These are phyloP conservation scores for Aquatica leii DNA, from an alignment of 2,888 invertebrate species.

Conservation along the genomic window DNA sequence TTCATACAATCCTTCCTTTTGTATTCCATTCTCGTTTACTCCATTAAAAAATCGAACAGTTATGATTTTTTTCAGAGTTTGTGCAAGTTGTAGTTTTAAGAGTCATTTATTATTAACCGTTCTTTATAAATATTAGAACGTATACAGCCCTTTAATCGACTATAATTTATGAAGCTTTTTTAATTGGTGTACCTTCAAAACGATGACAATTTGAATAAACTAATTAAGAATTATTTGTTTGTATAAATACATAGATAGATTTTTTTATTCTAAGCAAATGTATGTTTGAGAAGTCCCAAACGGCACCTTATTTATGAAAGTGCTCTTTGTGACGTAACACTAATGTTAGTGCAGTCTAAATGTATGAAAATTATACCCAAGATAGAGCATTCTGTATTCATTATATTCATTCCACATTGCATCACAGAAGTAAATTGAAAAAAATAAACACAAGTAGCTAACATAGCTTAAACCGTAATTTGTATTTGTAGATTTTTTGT, in stretches of 20 bases:
- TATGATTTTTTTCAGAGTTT: slow-evolving; percentile 54
- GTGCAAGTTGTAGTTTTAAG: slow-evolving; percentile 61
- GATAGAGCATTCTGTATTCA: slow-evolving; percentile 55
- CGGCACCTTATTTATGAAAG: slow-evolving; percentile 26
- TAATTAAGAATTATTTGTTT: slow-evolving; percentile 58
- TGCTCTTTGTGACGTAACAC: slow-evolving; percentile 45
- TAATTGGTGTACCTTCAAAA: no score
- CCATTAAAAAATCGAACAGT: slow-evolving; percentile 20
- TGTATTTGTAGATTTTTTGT: slow-evolving; percentile 60
- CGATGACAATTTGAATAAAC: no score
- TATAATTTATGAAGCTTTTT: slow-evolving; percentile 54
- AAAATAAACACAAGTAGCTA: slow-evolving; percentile 50
- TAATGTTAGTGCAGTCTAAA: slow-evolving; percentile 59
- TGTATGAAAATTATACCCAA: slow-evolving; percentile 52
- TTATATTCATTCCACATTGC: slow-evolving; percentile 59
- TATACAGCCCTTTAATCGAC: slow-evolving; percentile 48
- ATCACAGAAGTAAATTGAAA: slow-evolving; percentile 45
- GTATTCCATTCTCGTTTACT: slow-evolving; percentile 21
- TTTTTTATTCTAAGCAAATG: slow-evolving; percentile 60
- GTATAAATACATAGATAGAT: slow-evolving; percentile 62
- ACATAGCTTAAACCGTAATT: slow-evolving; percentile 48
- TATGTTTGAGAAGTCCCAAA: slow-evolving; percentile 53
- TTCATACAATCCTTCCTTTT: slow-evolving; percentile 38
- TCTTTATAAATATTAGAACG: slow-evolving; percentile 44
- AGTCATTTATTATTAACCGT: slow-evolving; percentile 50